Evolutionary conservation across 2,797 vertebrate genomes (phyloP).

Genomic region (Chelon labrosus): DNA sequence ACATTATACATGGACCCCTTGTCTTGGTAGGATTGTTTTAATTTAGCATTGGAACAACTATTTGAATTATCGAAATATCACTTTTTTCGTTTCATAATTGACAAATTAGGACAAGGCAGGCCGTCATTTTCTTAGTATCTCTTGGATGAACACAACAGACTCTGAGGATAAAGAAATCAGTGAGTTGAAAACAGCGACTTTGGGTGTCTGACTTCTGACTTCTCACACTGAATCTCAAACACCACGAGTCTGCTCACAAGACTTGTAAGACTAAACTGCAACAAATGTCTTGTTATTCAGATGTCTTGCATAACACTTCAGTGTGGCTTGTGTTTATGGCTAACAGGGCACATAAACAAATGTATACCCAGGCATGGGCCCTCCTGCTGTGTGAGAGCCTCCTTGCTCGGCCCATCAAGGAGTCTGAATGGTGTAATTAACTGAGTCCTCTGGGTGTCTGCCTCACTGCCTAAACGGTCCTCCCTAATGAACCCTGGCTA

Average conservation of each 20-base stretch:
- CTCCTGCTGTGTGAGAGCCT: constrained; percentile 16
- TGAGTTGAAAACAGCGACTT: too few relatives aligned
- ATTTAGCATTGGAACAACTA: too few relatives aligned
- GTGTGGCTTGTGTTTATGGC: constrained; percentile 3
- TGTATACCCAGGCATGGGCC: not conserved
- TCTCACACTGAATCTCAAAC: not conserved
- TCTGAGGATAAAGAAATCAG: too few relatives aligned
- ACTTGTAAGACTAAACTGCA: not conserved
- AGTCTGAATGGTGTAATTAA: constrained; percentile 71
- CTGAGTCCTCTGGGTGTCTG: constrained; percentile 46
- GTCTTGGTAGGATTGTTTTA: too few relatives aligned
- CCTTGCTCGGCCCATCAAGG: constrained; percentile 47
- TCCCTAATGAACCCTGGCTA: constrained; percentile 62
- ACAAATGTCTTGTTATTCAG: constrained; percentile 7
- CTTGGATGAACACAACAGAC: too few relatives aligned
- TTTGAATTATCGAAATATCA: too few relatives aligned
- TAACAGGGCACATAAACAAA: constrained; percentile 7
- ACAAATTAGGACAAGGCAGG: too few relatives aligned
- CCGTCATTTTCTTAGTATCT: too few relatives aligned
- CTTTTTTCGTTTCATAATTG: too few relatives aligned
- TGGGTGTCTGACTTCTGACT: not conserved
- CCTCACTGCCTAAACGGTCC: constrained; percentile 20
- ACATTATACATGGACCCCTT: too few relatives aligned
- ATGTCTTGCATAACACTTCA: constrained; percentile 8
- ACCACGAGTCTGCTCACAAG: not conserved